Evolutionary conservation across 1,140 invertebrate species (phyloP), one percentile per base, ranked within the genome.

Genomic region (Drosophila yakuba): DNA sequence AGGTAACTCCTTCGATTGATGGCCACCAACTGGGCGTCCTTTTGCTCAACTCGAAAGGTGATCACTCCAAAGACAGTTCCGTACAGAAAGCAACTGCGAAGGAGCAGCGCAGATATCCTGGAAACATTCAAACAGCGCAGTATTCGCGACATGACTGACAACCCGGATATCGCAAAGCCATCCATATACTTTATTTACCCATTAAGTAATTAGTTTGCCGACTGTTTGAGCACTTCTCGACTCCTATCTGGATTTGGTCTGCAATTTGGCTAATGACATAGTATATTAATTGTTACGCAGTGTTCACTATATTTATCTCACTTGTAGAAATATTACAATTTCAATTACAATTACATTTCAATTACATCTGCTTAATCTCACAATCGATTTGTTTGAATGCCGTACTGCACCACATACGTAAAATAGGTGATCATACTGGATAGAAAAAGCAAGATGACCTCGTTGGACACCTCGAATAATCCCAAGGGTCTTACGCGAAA

Each of bases 361-460:
- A 20, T 11, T 8, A 32, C 28, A 8, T 8, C 28, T 7, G 28
- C 8, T 8, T 10, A 8, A 32, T 32, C 7, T 60, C 17, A 69
- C 41, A 80, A 59, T 28, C 59, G 77, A 41, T 85, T 59, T 14
- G 66, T 39, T 50, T 85, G 81, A n/a, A 84, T 56, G 0, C 81
- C 67, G 20, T 60, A 80, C 20, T 85, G 81, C 7, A 88, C 44
- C 38, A 88, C 75, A 32, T 78, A 88, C 4, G 84, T 88, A 2
- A 88, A 69, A 48, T 89, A 88, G 1, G 84, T 89, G 7, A 88
- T 74, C 57, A 88, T 54, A 5, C 80, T 66, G 3, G 84, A 88
- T 6, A 88, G 43, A 55, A 84, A 80, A 2, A 84, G 25, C 38
- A 88, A 54, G 23, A 88, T 88, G 6, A 88, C 56, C 20, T 88